These are phyloP conservation scores for Anguilla rostrata DNA, from an alignment of 2,113 vertebrate species.

Conservation along the genomic window DNA sequence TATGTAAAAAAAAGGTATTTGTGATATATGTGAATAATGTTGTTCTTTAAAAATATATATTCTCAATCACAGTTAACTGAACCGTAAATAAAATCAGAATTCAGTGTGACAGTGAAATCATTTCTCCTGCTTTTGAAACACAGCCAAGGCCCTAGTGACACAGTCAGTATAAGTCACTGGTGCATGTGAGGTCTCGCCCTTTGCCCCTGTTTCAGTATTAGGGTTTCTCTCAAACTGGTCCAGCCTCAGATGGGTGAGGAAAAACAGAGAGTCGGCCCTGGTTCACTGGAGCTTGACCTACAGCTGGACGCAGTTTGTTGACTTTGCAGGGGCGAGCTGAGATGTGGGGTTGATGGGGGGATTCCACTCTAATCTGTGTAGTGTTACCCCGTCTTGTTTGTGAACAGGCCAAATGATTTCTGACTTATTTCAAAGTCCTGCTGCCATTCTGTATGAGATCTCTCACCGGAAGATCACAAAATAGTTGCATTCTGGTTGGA, in stretches of 20 bases:
- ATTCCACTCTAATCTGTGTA: not conserved
- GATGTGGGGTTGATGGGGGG: not conserved
- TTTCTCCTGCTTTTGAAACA: not conserved
- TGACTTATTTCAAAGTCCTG: not conserved
- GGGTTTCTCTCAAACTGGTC: not conserved
- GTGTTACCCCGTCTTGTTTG: not conserved
- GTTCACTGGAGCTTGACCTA: conserved; percentile 18
- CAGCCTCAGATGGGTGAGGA: conserved; percentile 1
- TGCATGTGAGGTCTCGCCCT: not conserved
- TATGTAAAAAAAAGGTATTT: not conserved
- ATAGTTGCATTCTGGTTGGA: not conserved
- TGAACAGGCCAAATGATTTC: not conserved
- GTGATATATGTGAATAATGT: not conserved
- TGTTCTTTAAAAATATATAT: not conserved
- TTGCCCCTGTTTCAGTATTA: not conserved
- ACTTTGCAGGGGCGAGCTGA: conserved; percentile 10
- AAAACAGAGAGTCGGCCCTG: not conserved
- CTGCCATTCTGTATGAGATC: not conserved
- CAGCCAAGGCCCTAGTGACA: not conserved
- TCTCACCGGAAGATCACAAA: not conserved
- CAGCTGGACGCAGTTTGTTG: conserved; percentile 23
- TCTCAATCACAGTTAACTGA: not conserved
- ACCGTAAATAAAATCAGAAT: not conserved
- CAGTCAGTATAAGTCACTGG: not conserved
- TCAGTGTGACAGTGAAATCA: not conserved